Base-by-base conservation (phyloP, 37 sponge, comb jelly and placozoan species). In the Diacarnus erythraeanus region DNA sequence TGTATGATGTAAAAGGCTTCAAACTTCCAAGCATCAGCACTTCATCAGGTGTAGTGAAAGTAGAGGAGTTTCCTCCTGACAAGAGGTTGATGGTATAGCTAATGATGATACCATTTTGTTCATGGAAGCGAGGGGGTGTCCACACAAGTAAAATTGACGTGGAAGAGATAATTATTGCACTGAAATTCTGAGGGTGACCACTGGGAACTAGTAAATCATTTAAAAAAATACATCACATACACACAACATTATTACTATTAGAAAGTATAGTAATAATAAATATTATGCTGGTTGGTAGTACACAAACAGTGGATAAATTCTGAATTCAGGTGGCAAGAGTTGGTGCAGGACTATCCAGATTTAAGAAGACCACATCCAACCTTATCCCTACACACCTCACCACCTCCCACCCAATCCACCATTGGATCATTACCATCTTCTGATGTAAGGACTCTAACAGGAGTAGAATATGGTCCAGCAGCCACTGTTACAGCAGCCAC, bases 391-490 rank as follows among this genome's bases (percentile, higher is more conserved):
- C n/a, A n/a, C n/a, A n/a, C n/a, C n/a, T n/a, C n/a, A n/a, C n/a
- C n/a, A n/a, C n/a, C n/a, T n/a, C n/a, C n/a, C 31, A 38, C 23
- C 54, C n/a, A 43, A 38, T 38, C 3, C n/a, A n/a, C n/a, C n/a
- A n/a, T n/a, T n/a, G n/a, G n/a, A n/a, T n/a, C n/a, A n/a, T n/a
- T 65, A 83, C 83, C 75, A 41, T 83, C 83, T 83, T 83, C 68
- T 6, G 51, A n/a, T 4, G 74, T 72, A 25, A 64, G 33, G 40
- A 65, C 21, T 2, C 17, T 26, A 22, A 71, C 3, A 9, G 67
- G 15, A 31, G 23, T 23, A 21, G 83, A 66, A 68, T 65, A 83
- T n/a, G 75, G 75, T 25, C 83, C 83, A 8, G 64, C 25, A 8
- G 2, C 66, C 20, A 83, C 83, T 37, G 85, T 84, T 0, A 37